A percentile compares a stretch with the other conserved stretches of the same genome.
phyloP scores from a whole-genome alignment of 2,797 vertebrate genomes.

The Rousettus madagascariensis region DNA sequence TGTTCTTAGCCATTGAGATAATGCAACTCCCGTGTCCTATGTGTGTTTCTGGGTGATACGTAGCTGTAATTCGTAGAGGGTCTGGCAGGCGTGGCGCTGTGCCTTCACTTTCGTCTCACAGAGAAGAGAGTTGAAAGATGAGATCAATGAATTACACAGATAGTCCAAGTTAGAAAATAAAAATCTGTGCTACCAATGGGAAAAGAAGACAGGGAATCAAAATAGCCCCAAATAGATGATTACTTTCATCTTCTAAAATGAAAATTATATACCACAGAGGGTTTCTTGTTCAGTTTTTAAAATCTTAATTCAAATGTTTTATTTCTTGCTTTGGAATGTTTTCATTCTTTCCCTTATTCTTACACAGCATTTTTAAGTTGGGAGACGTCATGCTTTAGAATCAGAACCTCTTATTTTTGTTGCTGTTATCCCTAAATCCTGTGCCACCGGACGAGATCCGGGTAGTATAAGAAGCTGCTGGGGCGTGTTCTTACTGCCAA shows the following conservation, averaged over 20 bases:
- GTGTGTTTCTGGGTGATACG: not conserved
- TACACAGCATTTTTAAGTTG: conserved; percentile 12
- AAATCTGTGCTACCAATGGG: not conserved
- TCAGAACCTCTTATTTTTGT: not conserved
- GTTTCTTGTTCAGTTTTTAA: not conserved
- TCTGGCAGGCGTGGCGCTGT: not conserved
- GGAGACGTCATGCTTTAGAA: not conserved
- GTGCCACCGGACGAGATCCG: not conserved
- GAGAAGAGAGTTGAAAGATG: not conserved
- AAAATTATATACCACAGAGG: not conserved
- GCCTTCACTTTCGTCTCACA: not conserved
- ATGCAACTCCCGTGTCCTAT: accelerated
- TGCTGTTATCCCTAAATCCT: not conserved
- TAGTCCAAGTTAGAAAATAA: not conserved
- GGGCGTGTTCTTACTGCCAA: not conserved
- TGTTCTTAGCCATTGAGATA: not conserved
- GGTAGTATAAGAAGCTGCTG: not conserved
- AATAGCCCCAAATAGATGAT: not conserved
- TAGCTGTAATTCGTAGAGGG: not conserved
- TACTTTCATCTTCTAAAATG: not conserved
- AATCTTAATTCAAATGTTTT: not conserved
- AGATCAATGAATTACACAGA: not conserved
- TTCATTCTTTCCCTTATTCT: not conserved
- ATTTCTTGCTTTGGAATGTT: not conserved
- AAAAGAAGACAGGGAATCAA: not conserved